phyloP scores from a whole-genome alignment of 1,140 invertebrate genomes.

The Sycophaga agraensis region DNA sequence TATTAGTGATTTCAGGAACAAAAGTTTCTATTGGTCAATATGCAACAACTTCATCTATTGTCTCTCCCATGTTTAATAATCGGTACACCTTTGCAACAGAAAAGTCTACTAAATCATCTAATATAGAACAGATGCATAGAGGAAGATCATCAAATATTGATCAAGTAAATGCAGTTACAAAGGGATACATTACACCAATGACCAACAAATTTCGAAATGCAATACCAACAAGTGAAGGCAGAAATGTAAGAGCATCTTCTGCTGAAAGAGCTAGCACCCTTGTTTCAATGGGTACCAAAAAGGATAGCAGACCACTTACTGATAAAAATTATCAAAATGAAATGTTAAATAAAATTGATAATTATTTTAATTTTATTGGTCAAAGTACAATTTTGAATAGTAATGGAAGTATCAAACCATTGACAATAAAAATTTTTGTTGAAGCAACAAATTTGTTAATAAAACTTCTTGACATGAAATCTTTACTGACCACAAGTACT shows the following conservation, averaged over 20 bases:
- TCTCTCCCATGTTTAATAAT: constrained; percentile 26
- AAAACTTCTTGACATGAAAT: constrained; percentile 38
- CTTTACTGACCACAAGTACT: constrained; percentile 39
- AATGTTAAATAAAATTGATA: constrained; percentile 47
- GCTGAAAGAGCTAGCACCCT: constrained; percentile 40
- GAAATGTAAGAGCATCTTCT: constrained; percentile 38
- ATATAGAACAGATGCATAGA: constrained; percentile 5
- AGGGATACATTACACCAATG: constrained; percentile 20
- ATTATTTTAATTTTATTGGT: constrained; percentile 38
- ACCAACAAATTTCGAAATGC: constrained; percentile 16
- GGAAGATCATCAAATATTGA: constrained; percentile 11
- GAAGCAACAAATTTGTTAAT: constrained; percentile 41
- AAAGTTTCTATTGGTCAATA: constrained; percentile 26
- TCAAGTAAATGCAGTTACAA: constrained; percentile 31
- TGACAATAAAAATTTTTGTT: constrained; percentile 50
- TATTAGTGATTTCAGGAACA: no score
- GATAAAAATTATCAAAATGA: constrained; percentile 47
- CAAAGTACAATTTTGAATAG: constrained; percentile 40
- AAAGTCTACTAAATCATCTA: constrained; percentile 8
- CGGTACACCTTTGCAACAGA: constrained; percentile 23
- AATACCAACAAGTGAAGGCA: constrained; percentile 19
- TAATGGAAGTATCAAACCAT: constrained; percentile 46
- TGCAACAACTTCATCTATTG: constrained; percentile 3
- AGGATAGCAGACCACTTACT: constrained; percentile 46
- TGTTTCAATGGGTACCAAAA: constrained; percentile 35